A percentile compares a stretch with the other conserved stretches of the same genome.
phyloP scores from a whole-genome alignment of 2,113 vertebrate genomes.

The Dromiciops gliroides region DNA sequence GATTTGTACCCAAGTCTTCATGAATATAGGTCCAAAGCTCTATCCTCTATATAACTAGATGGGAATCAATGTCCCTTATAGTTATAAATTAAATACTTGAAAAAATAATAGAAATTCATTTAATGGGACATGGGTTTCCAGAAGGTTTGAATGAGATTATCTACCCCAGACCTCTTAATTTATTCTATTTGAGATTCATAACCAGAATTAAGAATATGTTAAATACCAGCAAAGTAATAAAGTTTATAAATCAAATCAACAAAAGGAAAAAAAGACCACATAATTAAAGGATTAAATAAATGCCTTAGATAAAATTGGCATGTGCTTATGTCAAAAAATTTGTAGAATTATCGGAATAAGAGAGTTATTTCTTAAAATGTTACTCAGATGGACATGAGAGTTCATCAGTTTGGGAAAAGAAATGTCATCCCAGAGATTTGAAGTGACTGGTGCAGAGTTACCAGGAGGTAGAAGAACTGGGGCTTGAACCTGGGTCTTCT shows the following conservation, averaged over 20 bases:
- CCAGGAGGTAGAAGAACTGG: background rate
- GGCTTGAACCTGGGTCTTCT: background rate
- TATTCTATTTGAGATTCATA: background rate
- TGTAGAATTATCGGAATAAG: background rate
- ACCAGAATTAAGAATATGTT: background rate
- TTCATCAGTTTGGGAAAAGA: background rate
- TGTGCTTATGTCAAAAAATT: background rate
- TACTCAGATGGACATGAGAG: background rate
- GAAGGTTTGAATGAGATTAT: background rate
- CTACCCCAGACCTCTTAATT: background rate
- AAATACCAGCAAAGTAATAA: background rate
- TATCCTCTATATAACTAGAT: background rate
- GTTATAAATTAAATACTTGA: background rate
- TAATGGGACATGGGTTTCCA: background rate
- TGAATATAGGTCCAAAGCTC: background rate
- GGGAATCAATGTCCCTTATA: background rate
- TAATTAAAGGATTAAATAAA: background rate
- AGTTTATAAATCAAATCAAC: background rate
- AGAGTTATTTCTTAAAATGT: background rate
- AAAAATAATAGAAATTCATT: background rate
- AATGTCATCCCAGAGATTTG: background rate
- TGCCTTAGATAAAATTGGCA: background rate
- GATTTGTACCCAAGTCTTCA: background rate
- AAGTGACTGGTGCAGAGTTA: background rate
- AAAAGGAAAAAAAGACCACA: background rate